These are phyloP conservation scores for Synchiropus splendidus DNA, from an alignment of 2,113 vertebrate genomes.

Conservation along the genomic window DNA sequence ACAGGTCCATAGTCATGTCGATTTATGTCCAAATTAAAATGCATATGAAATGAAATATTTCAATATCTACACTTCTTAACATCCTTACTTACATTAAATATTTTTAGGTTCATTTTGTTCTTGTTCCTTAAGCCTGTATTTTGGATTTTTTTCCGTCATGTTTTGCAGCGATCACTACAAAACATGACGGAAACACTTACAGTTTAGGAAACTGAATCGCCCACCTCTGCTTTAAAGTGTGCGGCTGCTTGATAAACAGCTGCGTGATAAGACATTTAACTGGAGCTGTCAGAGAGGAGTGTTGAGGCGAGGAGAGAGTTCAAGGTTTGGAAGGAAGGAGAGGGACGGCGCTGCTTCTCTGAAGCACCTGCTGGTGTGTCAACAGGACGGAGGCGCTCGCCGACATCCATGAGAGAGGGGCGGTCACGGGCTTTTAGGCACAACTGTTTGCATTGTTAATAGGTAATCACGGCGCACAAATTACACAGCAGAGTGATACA, in stretches of 20 bases:
- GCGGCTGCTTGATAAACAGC: constrained; percentile 4
- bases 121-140: no score
- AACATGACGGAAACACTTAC: no score
- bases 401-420: constrained; percentile 43
- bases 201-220: no score
- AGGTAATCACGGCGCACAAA: constrained; percentile 59
- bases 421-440: constrained; percentile 57
- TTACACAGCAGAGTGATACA: constrained; percentile 57
- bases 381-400: constrained; percentile 21
- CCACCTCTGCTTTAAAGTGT: constrained; percentile 5
- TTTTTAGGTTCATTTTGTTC: no score
- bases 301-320: background rate
- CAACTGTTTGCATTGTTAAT: constrained; percentile 60
- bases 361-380: constrained; percentile 24
- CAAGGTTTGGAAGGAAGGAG: background rate
- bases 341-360: background rate
- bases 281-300: background rate
- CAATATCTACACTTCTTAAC: no score
- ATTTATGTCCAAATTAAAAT: no score
- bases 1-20: no score
- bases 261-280: constrained; percentile 6
- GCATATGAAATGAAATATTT: no score
- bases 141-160: no score
- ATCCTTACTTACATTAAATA: no score
- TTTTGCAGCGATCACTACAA: no score